Evolutionary conservation across 2,113 vertebrate genomes (phyloP), one percentile per base, ranked within the genome.

Genomic region (Paralichthys olivaceus): DNA sequence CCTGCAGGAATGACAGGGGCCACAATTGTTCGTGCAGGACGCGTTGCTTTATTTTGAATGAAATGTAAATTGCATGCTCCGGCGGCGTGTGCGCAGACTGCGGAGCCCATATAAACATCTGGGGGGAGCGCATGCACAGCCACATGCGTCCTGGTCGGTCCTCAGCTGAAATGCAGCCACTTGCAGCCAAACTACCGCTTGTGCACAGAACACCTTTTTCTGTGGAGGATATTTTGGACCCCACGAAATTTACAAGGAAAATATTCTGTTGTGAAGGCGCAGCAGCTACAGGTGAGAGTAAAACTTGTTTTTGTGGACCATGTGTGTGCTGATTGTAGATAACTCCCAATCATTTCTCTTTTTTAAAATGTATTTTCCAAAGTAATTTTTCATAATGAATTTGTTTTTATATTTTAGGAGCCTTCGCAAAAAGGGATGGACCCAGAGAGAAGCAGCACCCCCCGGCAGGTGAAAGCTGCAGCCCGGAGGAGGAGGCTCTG

Each of bases 211-310:
- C 91, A 0, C 56, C 89, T 0, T 95, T 95, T 11, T 94, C 90
- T 19, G 92, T 95, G 62, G 84, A 81, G 25, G 93, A 95, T 29
- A 95, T 95, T 29, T 29, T 95, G 55, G 91, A 94, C 57, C 93
- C 94, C 0, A 40, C 29, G 0, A 95, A 93, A 66, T 95, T 94
- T 6, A 94, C 83, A 1, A 53, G 91, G 19, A 84, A 49, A 26
- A 37, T 2, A 0, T 11, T 7, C 20, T 7, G 29, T 0, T 28
- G 23, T 3, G 37, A 45, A 25, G 23, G 40, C 15, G 19, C 28
- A 29, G 34, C 40, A 22, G 37, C n/a, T 4, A 14, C 67, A 77
- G 89, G 94, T 94, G 54, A 85, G 89, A 53, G 17, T 1, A 7
- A 49, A 7, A 49, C 12, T 40, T 3, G 12, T 3, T 13, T 40